Evolutionary conservation across 2,888 invertebrate genomes (phyloP), one percentile per base, ranked within the genome.

Genomic region (Melanotus villosus): DNA sequence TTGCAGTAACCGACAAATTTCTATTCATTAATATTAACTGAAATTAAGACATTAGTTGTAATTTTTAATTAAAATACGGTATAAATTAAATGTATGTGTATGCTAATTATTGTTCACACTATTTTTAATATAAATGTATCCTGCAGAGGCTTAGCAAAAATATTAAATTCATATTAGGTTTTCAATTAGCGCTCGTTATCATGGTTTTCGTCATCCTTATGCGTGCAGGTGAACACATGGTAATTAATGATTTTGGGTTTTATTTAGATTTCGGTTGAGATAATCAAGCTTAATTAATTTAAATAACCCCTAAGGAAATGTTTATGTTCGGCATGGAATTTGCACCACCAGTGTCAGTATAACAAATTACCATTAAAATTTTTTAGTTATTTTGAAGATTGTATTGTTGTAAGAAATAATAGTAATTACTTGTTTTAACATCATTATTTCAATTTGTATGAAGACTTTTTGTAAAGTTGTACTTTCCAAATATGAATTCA

Each of bases 251-350:
- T 69, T 71, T 58, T 54, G 67, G 68, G 72, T 68, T 75, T 76
- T 74, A 73, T 75, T 75, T 73, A 75, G 76, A 76, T 76, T 68
- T 70, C 64, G 71, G 71, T 74, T 71, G 47, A 73, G 76, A 76
- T 76, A 76, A 72, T 70, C 47, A 58, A 72, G 65, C 63, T 63
- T 75, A 76, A 76, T 75, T 76, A 75, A 75, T 75, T 74, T 72
- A 69, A 74, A 76, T 76, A 76, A 71, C 70, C 74, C 73, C 71
- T 38, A 67, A 68, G 71, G 76, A 65, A 65, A 59, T 65, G 65
- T 65, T 56, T 57, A 65, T 57, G 65, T 57, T 56, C 65, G 16
- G 47, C 41, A 47, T 65, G 57, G 47, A 65, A 65, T 65, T 65
- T 65, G 65, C 65, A 65, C 65, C 65, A 47, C 54, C 45, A 47